Conservation (phyloP, 2,113 vertebrate species). For the Gasterosteus aculeatus region DNA sequence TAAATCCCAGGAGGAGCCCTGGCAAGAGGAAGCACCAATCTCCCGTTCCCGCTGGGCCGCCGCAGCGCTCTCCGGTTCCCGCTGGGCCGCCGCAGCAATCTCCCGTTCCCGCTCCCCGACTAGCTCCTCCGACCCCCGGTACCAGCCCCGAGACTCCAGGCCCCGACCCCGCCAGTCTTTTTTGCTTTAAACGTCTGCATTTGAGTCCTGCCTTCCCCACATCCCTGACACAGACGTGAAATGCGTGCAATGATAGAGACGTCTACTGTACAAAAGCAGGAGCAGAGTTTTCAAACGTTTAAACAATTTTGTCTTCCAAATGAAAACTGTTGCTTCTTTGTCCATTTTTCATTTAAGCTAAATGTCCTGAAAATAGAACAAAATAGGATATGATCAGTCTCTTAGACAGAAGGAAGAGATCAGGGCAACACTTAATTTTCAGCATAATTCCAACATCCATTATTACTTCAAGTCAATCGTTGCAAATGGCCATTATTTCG, state of each 20-base stretch:
- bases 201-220: too few species aligned
- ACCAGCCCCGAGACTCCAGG: too few species aligned
- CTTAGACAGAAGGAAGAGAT: neutral
- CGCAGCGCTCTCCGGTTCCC: too few species aligned
- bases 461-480: neutral
- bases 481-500: neutral
- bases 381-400: conserved; percentile 12
- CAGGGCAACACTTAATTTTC: neutral
- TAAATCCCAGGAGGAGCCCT: too few species aligned
- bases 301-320: neutral
- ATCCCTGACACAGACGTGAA: neutral
- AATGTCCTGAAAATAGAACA: conserved; percentile 10
- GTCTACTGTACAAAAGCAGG: neutral
- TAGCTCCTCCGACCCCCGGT: too few species aligned
- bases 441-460: neutral
- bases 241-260: neutral
- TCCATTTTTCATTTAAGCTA: neutral
- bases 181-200: too few species aligned
- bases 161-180: too few species aligned
- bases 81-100: too few species aligned
- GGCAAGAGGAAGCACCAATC: too few species aligned
- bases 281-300: neutral
- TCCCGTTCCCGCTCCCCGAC: too few species aligned
- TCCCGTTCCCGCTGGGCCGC: too few species aligned
- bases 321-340: neutral